Evolutionary conservation across 2,113 vertebrate species (phyloP).

Genomic region (Craseonycteris thonglongyai): DNA sequence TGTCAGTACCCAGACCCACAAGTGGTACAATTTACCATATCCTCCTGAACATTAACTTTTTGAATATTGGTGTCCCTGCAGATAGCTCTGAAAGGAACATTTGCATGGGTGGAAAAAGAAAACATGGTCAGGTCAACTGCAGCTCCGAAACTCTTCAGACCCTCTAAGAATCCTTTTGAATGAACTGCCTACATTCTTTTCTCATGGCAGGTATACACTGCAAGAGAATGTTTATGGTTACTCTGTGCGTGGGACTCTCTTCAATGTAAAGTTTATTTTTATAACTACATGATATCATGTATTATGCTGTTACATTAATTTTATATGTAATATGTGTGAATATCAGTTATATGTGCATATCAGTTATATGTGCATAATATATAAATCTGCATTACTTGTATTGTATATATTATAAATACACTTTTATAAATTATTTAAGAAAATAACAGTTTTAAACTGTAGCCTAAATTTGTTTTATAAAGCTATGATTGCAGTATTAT

Average conservation of each 20-base stretch:
- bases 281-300: background rate
- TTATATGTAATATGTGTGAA: background rate
- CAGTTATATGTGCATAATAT: background rate
- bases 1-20: background rate
- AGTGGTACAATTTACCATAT: background rate
- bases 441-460: background rate
- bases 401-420: background rate
- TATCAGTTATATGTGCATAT: too few relatives aligned
- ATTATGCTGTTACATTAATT: background rate
- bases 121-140: background rate
- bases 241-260: background rate
- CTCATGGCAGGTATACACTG: background rate
- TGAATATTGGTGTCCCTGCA: background rate
- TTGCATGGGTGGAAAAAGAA: background rate
- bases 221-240: background rate
- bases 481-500: background rate
- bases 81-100: background rate
- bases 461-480: too few relatives aligned
- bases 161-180: background rate
- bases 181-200: background rate
- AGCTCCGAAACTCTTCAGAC: background rate
- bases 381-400: background rate
- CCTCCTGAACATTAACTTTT: background rate
- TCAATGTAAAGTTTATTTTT: background rate
- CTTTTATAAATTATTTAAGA: background rate